These are phyloP conservation scores for Diogma glabrata DNA, from an alignment of 2,888 invertebrate genomes.

Conservation along the genomic window DNA sequence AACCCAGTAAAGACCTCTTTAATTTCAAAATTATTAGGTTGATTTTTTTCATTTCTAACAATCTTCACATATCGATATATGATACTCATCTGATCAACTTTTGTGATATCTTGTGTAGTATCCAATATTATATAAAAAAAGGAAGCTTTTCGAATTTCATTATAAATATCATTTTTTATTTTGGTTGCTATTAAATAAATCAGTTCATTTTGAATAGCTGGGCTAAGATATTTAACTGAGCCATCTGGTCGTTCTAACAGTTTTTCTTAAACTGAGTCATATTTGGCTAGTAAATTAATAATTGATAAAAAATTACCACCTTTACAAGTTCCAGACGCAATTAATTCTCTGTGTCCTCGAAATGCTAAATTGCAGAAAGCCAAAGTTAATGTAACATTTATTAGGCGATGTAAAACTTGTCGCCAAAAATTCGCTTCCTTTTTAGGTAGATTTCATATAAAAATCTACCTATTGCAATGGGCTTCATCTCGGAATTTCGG, in stretches of 20 bases:
- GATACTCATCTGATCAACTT: constrained; percentile 8
- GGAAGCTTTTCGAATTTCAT: not conserved
- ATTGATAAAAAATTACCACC: too few relatives aligned
- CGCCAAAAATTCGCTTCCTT: constrained; percentile 10
- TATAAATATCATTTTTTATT: too few relatives aligned
- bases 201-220: too few relatives aligned
- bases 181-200: too few relatives aligned
- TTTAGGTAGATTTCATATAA: too few relatives aligned
- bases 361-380: constrained; percentile 3
- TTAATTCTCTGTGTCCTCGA: constrained; percentile 8
- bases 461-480: too few relatives aligned
- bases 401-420: constrained; percentile 11
- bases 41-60: not conserved
- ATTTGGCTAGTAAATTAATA: too few relatives aligned
- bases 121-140: constrained; percentile 5
- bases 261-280: too few relatives aligned
- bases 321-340: too few relatives aligned
- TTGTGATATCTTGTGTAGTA: constrained; percentile 11
- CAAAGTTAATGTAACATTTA: constrained; percentile 7
- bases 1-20: constrained; percentile 10
- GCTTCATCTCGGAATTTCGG: too few relatives aligned
- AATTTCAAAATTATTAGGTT: not conserved
- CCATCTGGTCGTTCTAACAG: too few relatives aligned
- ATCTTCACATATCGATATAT: constrained; percentile 7
- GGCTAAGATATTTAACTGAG: too few relatives aligned